A percentile compares a stretch with the other conserved stretches of the same genome.
Conservation (phyloP, 2,888 invertebrate genomes). For the Bruchidius siliquastri region DNA sequence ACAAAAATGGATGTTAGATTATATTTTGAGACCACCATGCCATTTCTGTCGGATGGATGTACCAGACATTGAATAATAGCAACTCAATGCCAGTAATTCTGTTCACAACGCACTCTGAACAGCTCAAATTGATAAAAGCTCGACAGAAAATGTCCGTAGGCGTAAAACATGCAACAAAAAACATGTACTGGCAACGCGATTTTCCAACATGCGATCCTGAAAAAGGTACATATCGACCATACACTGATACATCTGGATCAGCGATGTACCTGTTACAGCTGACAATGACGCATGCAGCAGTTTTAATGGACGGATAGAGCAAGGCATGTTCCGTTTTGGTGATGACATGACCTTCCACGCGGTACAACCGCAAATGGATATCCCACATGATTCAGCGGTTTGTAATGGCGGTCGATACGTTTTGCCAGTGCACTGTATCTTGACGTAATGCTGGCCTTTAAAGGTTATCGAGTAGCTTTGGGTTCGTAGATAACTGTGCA, state of each 20-base stretch:
- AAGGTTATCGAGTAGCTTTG: no score
- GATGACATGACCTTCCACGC: background rate
- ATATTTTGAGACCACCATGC: no score
- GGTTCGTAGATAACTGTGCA: no score
- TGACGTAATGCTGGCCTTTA: background rate
- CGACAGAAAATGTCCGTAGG: no score
- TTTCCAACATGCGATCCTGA: background rate
- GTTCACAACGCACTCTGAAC: no score
- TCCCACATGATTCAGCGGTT: background rate
- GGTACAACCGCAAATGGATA: background rate
- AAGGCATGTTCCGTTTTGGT: background rate
- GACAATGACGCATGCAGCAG: background rate
- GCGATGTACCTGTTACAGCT: background rate
- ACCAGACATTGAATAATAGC: no score
- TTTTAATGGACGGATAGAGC: background rate
- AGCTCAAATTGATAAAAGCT: no score
- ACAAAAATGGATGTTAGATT: no score
- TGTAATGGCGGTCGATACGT: background rate
- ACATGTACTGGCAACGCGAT: no score
- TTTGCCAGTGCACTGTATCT: background rate
- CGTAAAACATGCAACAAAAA: no score
- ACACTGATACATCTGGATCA: background rate
- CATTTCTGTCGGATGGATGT: no score
- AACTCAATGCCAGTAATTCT: no score
- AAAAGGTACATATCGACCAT: background rate